Base-by-base conservation (phyloP, 2,888 invertebrate genomes). In the Tanytarsus gracilentus region DNA sequence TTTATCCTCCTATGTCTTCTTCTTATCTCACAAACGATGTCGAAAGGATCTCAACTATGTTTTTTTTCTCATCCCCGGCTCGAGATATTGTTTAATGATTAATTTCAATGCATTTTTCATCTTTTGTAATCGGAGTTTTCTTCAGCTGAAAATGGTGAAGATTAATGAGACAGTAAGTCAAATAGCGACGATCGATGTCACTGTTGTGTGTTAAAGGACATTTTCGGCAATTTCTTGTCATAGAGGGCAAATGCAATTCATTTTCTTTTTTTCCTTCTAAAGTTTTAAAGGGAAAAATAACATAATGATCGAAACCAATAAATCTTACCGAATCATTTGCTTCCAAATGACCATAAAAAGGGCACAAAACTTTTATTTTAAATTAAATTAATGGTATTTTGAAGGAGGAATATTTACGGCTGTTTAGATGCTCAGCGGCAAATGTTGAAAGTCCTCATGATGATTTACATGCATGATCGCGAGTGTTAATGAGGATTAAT, bases 371-470 rank as follows among this genome's bases (percentile, higher is more conserved):
- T 53, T 53, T 56, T 21, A 56, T 56, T 56, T 39, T 56, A 40
- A 40, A 40, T 56, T 56, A 26, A 56, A 56, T 56, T 56, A 56
- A 56, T 56, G 25, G 55, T 40, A 14, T 56, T 56, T 56, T 36
- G n/a, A 56, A 26, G 40, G 39, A 56, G n/a, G n/a, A n/a, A n/a
- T n/a, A n/a, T n/a, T n/a, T n/a, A n/a, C n/a, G n/a, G n/a, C n/a
- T n/a, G n/a, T n/a, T n/a, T n/a, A n/a, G n/a, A n/a, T n/a, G n/a
- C n/a, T n/a, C n/a, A n/a, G n/a, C n/a, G n/a, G n/a, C n/a, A n/a
- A n/a, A n/a, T n/a, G n/a, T n/a, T n/a, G n/a, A n/a, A n/a, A n/a
- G n/a, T n/a, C n/a, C n/a, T n/a, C n/a, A n/a, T n/a, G n/a, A n/a
- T n/a, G n/a, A n/a, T n/a, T n/a, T n/a, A n/a, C n/a, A n/a, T n/a